Conservation (phyloP, 2,797 vertebrate genomes). For the Tarsius wallacei region DNA sequence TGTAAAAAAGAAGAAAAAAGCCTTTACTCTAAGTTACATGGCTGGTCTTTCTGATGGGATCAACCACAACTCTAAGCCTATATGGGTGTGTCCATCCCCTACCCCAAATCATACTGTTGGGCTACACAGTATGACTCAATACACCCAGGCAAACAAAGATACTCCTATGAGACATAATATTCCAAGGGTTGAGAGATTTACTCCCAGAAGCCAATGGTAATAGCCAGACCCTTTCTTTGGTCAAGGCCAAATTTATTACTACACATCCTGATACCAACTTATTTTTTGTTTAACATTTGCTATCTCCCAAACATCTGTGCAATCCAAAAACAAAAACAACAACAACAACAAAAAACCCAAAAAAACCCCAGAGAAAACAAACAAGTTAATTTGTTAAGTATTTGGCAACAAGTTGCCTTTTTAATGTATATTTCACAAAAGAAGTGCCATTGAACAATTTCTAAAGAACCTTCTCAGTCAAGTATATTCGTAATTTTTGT, state of each 20-base stretch:
- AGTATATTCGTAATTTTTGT: neutral
- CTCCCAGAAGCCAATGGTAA: neutral
- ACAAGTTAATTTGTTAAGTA: neutral
- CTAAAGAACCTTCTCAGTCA: neutral
- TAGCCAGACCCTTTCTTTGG: neutral
- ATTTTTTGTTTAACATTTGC: neutral
- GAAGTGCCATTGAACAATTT: neutral
- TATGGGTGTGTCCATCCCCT: neutral
- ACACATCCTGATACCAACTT: too few relatives aligned
- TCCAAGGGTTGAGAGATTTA: neutral
- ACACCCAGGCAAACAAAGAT: neutral
- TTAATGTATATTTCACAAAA: neutral
- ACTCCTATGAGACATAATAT: neutral
- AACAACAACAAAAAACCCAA: neutral
- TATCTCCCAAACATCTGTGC: neutral
- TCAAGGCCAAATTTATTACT: neutral
- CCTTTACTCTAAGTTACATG: neutral
- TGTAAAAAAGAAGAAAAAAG: neutral
- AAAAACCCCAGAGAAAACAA: neutral
- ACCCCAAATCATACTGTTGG: neutral
- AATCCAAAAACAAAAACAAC: neutral
- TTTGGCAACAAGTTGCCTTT: neutral
- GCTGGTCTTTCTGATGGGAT: neutral
- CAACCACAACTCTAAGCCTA: neutral
- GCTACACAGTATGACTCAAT: neutral